These are phyloP conservation scores for Cardinalis cardinalis DNA, from an alignment of 2,113 vertebrate species.

Conservation along the genomic window DNA sequence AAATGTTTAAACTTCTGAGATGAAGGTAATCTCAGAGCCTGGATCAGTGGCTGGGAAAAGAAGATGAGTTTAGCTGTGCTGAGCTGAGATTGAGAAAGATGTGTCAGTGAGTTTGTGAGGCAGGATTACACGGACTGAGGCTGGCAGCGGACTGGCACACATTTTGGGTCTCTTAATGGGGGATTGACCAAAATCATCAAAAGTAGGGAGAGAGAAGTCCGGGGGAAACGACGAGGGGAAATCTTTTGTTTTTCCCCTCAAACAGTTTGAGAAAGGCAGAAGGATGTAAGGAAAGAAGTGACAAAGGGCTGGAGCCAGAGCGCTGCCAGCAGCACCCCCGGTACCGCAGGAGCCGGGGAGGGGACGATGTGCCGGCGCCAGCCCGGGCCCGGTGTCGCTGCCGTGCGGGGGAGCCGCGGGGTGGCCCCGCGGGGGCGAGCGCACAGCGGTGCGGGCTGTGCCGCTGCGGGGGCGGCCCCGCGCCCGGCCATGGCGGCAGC, in stretches of 20 bases:
- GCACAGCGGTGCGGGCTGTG: not conserved
- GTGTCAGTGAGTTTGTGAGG: not conserved
- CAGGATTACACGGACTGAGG: not conserved
- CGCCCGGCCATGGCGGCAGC: not conserved
- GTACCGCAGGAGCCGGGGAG: not conserved
- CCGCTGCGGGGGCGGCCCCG: not conserved
- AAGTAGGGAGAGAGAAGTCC: not conserved
- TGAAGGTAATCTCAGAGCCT: not conserved
- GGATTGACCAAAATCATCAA: not conserved
- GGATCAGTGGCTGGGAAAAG: not conserved
- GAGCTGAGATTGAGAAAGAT: not conserved
- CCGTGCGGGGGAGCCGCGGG: not conserved
- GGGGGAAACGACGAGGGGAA: accelerated
- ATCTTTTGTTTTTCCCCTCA: not conserved
- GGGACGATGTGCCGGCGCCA: not conserved
- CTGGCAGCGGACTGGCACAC: accelerated
- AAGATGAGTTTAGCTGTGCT: not conserved
- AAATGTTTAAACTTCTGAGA: not conserved
- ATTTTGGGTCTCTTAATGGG: not conserved
- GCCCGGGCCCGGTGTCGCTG: not conserved
- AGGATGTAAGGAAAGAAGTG: not conserved
- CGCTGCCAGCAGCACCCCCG: not conserved
- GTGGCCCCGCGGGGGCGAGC: not conserved
- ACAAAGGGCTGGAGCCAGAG: not conserved
- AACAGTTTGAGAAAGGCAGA: not conserved